Base-by-base conservation (phyloP, 2,113 vertebrate genomes). In the Paramormyrops kingsleyae region DNA sequence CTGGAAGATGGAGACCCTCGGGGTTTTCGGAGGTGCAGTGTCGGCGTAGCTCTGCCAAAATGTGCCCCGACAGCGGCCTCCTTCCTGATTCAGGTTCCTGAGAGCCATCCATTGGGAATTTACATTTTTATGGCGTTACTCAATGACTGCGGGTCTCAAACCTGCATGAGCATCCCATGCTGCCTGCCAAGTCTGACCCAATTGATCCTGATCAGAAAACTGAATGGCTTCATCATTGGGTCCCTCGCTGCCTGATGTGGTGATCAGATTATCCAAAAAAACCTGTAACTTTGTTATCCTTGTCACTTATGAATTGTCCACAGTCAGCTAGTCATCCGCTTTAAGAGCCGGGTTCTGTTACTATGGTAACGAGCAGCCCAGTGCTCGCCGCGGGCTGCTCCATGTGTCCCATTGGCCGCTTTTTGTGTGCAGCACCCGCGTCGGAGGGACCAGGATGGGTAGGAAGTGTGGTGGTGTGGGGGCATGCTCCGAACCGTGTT, bases 351-450 rank as follows among this genome's bases (percentile, higher is more conserved):
- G 90, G 87, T 90, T 92, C 90, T 85, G 93, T 93, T 90, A 90
- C 93, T 91, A 92, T 92, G 92, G 92, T 44, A 88, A 93, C 88
- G 83, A 91, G 92, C 92, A 92, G 93, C 91, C 90, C 91, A 93
- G 92, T 84, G 13, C 91, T 92, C 56, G 89, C 92, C 91, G 93
- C 91, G 39, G 92, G 92, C 91, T 86, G 90, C 90, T 50, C 88
- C 59, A 31, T 86, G 87, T 83, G 50, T 90, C 89, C 91, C 85
- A 91, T 94, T 94, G 93, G 92, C 90, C 93, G 93, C 39, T 87
- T 27, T 70, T 46, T 27, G 53, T 19, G 88, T 88, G 70, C 70
- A 70, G 39, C 84, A 90, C 90, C 88, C 39, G 89, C 59, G 59
- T 89, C 89, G 88, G 92, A 92, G 92, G 86, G 88, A 70, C 39